Evolutionary conservation across 2,888 invertebrate genomes (phyloP).

Genomic region (Nycteola revayana): DNA sequence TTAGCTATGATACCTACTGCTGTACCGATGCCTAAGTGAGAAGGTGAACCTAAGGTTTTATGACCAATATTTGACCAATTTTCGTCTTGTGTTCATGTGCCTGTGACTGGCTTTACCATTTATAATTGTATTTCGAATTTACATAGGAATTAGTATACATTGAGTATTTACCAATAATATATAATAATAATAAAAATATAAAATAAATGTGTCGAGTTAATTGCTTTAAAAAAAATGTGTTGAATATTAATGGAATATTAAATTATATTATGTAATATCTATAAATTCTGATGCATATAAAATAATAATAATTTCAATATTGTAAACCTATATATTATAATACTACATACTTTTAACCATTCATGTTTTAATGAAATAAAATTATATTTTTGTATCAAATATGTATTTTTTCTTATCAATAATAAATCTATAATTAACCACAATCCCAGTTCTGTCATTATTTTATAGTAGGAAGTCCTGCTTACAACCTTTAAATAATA

Average conservation of each 20-base stretch:
- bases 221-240: too few relatives aligned
- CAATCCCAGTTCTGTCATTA: constrained; percentile 22
- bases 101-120: too few relatives aligned
- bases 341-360: constrained; percentile 28
- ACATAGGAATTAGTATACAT: too few relatives aligned
- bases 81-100: constrained; percentile 31
- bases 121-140: too few relatives aligned
- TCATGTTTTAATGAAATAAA: constrained; percentile 42
- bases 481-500: constrained; percentile 23
- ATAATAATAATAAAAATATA: too few relatives aligned
- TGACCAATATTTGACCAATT: constrained; percentile 19
- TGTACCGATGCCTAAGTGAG: constrained; percentile 31
- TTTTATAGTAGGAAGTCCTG: constrained; percentile 33
- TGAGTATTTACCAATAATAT: too few relatives aligned
- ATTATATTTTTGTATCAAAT: constrained; percentile 46
- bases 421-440: constrained; percentile 25
- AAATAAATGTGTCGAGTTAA: too few relatives aligned
- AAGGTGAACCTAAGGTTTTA: constrained; percentile 14
- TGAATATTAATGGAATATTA: too few relatives aligned
- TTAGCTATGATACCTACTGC: constrained; percentile 20
- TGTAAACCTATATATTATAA: constrained; percentile 44
- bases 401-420: constrained; percentile 43
- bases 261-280: too few relatives aligned
- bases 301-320: too few relatives aligned
- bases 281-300: too few relatives aligned